Evolutionary conservation across 2,888 invertebrate species (phyloP).

Genomic region (Acleris literana): DNA sequence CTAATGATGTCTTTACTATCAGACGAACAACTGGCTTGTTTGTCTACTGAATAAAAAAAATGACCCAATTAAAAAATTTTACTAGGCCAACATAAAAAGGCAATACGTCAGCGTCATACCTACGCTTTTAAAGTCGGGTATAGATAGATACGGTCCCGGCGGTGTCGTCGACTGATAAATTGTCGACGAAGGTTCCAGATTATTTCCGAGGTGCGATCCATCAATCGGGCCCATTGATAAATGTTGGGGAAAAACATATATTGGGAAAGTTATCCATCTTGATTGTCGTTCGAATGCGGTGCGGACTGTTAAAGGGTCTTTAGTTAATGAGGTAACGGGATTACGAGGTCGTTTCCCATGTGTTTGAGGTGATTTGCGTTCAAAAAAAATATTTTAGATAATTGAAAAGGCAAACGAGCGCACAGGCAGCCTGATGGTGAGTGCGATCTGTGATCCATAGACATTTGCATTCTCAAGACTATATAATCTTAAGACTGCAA

Average conservation of each 20-base stretch:
- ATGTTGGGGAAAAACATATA: conserved; percentile 14
- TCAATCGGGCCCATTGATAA: conserved; percentile 29
- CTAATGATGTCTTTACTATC: no score
- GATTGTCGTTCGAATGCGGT: background rate
- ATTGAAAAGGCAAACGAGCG: no score
- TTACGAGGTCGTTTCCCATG: no score
- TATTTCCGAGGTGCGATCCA: conserved; percentile 32
- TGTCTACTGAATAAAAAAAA: no score
- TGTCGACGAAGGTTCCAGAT: conserved; percentile 29
- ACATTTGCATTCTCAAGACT: no score
- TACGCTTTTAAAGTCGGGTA: conserved; percentile 16
- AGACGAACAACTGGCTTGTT: no score
- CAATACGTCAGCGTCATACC: conserved; percentile 8
- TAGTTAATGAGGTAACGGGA: background rate
- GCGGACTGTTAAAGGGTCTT: background rate
- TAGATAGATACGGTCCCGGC: conserved; percentile 28
- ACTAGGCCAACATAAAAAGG: background rate
- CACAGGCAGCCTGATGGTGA: no score
- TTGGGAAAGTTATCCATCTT: conserved; percentile 11
- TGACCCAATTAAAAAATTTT: no score
- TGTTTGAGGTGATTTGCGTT: no score
- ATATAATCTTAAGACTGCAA: no score
- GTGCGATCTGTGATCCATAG: no score
- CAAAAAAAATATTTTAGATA: no score
- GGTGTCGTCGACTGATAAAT: conserved; percentile 35